Evolutionary conservation across 2,888 invertebrate species (phyloP).

Genomic region (Philereme transversata): DNA sequence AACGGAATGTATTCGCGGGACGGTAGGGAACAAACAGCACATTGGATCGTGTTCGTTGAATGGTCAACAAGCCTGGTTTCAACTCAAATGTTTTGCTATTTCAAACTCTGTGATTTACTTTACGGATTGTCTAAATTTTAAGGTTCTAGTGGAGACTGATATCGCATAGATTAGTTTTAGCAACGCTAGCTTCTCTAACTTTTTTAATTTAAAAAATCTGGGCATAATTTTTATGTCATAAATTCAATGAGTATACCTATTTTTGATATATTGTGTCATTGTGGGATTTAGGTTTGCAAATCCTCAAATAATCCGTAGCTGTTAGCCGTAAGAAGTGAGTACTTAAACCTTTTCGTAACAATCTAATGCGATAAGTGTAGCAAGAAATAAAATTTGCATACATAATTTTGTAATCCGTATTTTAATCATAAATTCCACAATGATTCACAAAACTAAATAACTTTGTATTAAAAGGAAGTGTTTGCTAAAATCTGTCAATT

Average conservation of each 20-base stretch:
- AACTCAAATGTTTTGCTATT: constrained; percentile 78
- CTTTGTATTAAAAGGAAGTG: constrained; percentile 50
- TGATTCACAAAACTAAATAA: constrained; percentile 54
- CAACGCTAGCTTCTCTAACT: constrained; percentile 82
- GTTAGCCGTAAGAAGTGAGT: neutral
- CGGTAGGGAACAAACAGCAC: constrained; percentile 51
- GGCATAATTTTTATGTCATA: constrained; percentile 61
- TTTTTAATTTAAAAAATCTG: constrained; percentile 67
- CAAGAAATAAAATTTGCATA: constrained; percentile 30
- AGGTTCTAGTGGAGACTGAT: constrained; percentile 84
- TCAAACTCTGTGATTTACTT: constrained; percentile 83
- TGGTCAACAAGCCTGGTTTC: constrained; percentile 67
- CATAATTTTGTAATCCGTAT: neutral
- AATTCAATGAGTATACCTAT: constrained; percentile 40
- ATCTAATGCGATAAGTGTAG: no score
- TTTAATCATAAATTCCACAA: constrained; percentile 55
- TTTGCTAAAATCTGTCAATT: constrained; percentile 75
- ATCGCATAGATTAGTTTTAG: constrained; percentile 84
- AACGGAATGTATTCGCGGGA: constrained; percentile 68
- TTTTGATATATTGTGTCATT: constrained; percentile 43
- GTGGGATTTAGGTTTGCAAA: constrained; percentile 34
- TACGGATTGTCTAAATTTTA: constrained; percentile 83
- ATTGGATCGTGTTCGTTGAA: constrained; percentile 36
- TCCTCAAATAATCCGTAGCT: constrained; percentile 8
- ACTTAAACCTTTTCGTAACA: constrained; percentile 7